phyloP scores from a whole-genome alignment of 2,888 invertebrate genomes.

The Xestia rhomboidea region DNA sequence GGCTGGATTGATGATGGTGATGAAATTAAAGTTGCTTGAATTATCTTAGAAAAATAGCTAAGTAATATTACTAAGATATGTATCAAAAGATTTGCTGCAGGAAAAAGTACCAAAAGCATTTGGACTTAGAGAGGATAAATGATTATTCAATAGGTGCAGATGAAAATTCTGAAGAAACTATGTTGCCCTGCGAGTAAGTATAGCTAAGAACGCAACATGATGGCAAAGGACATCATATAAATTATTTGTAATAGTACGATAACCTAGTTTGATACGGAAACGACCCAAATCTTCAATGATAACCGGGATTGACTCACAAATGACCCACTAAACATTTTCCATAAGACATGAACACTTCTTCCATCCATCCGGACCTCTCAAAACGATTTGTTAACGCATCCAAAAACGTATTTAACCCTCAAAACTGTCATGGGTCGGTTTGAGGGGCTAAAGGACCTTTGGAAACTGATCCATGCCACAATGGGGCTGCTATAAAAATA shows the following conservation, averaged over 20 bases:
- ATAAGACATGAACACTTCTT: slow-evolving; percentile 46
- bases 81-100: background rate
- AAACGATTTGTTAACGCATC: slow-evolving; percentile 58
- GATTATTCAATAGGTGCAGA: background rate
- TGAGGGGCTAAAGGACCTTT: slow-evolving; percentile 49
- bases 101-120: background rate
- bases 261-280: slow-evolving; percentile 13
- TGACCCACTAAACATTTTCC: slow-evolving; percentile 34
- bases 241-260: background rate
- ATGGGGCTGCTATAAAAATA: slow-evolving; percentile 70
- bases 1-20: background rate
- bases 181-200: background rate
- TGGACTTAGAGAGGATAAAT: no score
- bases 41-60: background rate
- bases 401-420: slow-evolving; percentile 57
- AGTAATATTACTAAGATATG: background rate
- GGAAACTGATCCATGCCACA: slow-evolving; percentile 67
- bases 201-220: background rate
- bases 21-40: slow-evolving; percentile 2
- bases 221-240: background rate
- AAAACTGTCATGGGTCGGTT: slow-evolving; percentile 60
- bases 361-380: slow-evolving; percentile 37
- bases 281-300: slow-evolving; percentile 30
- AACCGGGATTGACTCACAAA: slow-evolving; percentile 17
- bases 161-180: background rate